Evolutionary conservation across 2,888 invertebrate species (phyloP), one percentile per base, ranked within the genome.

Genomic region (Lysandra bellargus): DNA sequence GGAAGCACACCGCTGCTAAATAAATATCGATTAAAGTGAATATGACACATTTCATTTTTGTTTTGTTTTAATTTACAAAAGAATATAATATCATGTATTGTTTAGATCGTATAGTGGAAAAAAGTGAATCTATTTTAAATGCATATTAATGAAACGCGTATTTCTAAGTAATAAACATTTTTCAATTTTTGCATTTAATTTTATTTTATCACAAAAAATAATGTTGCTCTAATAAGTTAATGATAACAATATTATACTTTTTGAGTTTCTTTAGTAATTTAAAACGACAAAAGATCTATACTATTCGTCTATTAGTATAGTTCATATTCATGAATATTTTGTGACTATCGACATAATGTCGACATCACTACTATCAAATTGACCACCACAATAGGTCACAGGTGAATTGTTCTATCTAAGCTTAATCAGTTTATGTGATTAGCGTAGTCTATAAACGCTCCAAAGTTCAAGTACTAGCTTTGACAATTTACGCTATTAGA

Each of bases 11-110:
- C 79, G 49, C 30, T 17, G 30, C 73, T 64, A 44, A 49, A 79
- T 75, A 79, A 75, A 79, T 79, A 79, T 79, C 79, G 72, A 73
- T 79, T 33, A 33, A 33, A 33, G 4, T 14, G 4, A 30, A 64
- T 64, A 12, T 64, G 12, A 12, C 14, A 37, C 33, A 69, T 37
- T 69, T 37, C 3, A 14, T 17, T 33, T 33, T 69, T 69, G 4
- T 12, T 30, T 64, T 64, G 9, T 9, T 30, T 30, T 9, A 49
- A 49, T 49, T 49, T 12, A 49, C 49, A 49, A 9, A 49, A 49
- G 2, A 49, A 9, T 2, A 0, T 44, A 44, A 6, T 44, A 44
- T 44, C 5, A 40, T 40, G 6, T 44, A 9, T 44, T 44, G 44
- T 44, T 44, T 44, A 44, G 44, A 44, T 44, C 9, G 14, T 14